Evolutionary conservation across 2,888 invertebrate genomes (phyloP).

Genomic region (Dromius quadrimaculatus): DNA sequence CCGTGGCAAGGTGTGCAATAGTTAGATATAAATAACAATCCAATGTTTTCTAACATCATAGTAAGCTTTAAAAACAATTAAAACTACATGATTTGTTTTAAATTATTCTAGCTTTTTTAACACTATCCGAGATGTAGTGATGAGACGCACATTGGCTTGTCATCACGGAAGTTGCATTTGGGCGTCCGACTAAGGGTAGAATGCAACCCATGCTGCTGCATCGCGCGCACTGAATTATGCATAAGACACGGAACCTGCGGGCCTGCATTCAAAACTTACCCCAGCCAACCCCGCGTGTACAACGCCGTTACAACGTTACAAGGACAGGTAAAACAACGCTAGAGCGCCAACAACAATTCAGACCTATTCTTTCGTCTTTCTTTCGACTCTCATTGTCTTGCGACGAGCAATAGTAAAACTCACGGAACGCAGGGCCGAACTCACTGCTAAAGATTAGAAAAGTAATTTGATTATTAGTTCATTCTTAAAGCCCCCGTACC

Average conservation of each 20-base stretch:
- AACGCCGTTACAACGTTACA: no score
- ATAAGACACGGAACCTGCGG: constrained; percentile 34
- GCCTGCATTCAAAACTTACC: constrained; percentile 41
- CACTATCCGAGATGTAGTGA: no score
- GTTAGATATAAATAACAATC: no score
- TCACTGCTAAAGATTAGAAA: neutral
- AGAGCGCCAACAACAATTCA: neutral
- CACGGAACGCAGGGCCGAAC: constrained; percentile 5
- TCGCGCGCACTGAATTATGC: constrained; percentile 32
- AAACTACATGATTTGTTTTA: no score
- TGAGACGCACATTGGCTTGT: neutral
- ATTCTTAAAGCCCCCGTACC: no score
- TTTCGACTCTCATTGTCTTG: constrained; percentile 30
- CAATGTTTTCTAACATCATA: no score
- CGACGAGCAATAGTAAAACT: constrained; percentile 26
- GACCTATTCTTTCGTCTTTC: constrained; percentile 34
- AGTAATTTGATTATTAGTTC: neutral
- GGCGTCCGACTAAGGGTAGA: no score
- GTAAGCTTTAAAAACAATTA: no score
- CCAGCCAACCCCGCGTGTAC: neutral
- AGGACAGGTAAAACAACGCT: constrained; percentile 13
- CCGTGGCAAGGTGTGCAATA: no score
- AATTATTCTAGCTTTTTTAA: no score
- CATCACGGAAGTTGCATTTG: constrained; percentile 6
- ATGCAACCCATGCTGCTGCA: constrained; percentile 29